These are phyloP conservation scores for Eupithecia pulchellata DNA, from an alignment of 2,888 invertebrate genomes.

Conservation along the genomic window DNA sequence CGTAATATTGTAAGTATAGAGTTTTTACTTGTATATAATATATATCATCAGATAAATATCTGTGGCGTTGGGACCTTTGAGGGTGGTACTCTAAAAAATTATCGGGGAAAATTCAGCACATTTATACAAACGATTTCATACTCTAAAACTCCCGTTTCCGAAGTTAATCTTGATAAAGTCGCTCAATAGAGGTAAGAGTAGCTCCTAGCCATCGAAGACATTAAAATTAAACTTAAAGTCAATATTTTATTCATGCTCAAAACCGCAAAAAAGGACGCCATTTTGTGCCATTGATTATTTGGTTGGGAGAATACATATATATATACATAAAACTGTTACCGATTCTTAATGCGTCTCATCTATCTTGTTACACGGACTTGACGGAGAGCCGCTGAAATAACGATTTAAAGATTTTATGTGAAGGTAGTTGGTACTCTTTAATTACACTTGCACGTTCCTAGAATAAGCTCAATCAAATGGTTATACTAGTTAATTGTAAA, in stretches of 20 bases:
- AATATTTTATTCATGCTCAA: slow-evolving; percentile 51
- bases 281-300: slow-evolving; percentile 6
- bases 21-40: too few species aligned
- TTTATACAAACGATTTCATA: slow-evolving; percentile 24
- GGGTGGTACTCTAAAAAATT: slow-evolving; percentile 38
- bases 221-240: slow-evolving; percentile 29
- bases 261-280: slow-evolving; percentile 36
- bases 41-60: background rate
- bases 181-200: slow-evolving; percentile 31
- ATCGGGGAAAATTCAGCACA: slow-evolving; percentile 32
- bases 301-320: too few species aligned
- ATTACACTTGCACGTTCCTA: too few species aligned
- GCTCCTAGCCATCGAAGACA: slow-evolving; percentile 40
- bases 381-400: too few species aligned
- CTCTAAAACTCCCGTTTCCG: slow-evolving; percentile 22
- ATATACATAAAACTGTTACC: too few species aligned
- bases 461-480: background rate
- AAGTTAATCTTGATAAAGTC: slow-evolving; percentile 32
- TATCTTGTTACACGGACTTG: too few species aligned
- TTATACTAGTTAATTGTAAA: background rate
- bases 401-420: too few species aligned
- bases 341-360: too few species aligned
- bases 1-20: too few species aligned
- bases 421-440: too few species aligned
- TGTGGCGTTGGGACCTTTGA: slow-evolving; percentile 23